phyloP scores from a whole-genome alignment of 2,113 vertebrate species.

The Chelonoidis abingdonii region DNA sequence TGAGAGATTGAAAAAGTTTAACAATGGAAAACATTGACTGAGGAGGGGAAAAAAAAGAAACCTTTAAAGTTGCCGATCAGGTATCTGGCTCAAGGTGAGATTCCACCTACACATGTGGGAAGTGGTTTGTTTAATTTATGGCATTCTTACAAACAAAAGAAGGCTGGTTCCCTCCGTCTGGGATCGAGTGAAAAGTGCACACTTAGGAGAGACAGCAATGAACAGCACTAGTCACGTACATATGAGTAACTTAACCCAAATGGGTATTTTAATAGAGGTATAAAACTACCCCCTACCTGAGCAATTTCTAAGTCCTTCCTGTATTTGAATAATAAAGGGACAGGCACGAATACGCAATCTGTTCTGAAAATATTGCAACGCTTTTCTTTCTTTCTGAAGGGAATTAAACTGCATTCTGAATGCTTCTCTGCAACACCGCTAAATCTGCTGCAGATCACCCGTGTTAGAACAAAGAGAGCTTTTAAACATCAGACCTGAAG shows the following conservation, averaged over 20 bases:
- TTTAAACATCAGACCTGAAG: neutral
- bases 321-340: neutral
- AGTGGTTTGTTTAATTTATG: constrained; percentile 24
- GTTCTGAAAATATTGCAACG: too few species aligned
- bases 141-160: constrained; percentile 37
- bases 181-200: neutral
- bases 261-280: neutral
- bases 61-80: constrained; percentile 35
- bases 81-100: constrained; percentile 40
- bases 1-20: neutral
- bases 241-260: neutral
- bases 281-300: neutral
- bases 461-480: neutral
- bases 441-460: neutral
- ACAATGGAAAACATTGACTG: constrained; percentile 30
- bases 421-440: constrained; percentile 14
- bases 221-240: neutral
- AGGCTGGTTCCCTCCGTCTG: neutral
- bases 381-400: too few species aligned
- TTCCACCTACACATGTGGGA: constrained; percentile 40
- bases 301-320: too few species aligned
- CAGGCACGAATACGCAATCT: too few species aligned
- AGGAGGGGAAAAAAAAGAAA: neutral
- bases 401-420: neutral
- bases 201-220: neutral